Conservation (phyloP, 2,797 vertebrate species). For the Holocentrus rufus region DNA sequence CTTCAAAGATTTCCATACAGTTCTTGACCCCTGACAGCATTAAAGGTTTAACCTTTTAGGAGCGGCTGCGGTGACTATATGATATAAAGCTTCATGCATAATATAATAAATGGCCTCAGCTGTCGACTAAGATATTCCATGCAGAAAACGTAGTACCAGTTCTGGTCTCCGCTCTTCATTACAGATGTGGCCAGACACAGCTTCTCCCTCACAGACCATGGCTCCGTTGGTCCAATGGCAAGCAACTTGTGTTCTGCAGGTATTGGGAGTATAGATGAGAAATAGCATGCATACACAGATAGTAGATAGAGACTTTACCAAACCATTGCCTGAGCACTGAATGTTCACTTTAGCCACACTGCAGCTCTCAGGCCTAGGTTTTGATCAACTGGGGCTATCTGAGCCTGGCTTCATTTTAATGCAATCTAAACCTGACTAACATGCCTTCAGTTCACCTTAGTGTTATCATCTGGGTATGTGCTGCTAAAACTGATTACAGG, state of each 20-base stretch:
- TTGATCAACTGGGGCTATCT: conserved; percentile 2
- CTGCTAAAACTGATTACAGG: neutral
- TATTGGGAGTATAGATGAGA: conserved; percentile 15
- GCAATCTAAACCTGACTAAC: conserved; percentile 20
- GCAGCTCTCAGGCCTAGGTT: conserved; percentile 30
- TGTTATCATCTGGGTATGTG: neutral
- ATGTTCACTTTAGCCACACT: neutral
- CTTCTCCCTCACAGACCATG: conserved; percentile 97
- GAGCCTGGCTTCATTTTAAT: conserved; percentile 5
- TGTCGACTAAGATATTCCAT: neutral
- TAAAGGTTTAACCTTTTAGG: no score
- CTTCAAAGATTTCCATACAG: neutral
- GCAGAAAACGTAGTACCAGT: conserved; percentile 85
- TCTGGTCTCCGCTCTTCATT: conserved; percentile 98
- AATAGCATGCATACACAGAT: neutral
- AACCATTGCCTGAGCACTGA: neutral
- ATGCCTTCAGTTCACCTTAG: conserved; percentile 12
- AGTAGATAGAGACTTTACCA: neutral
- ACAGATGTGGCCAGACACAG: conserved; percentile 96
- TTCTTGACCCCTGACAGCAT: no score
- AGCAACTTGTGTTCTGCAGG: conserved; percentile 92
- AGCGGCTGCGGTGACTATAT: neutral
- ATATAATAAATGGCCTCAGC: neutral
- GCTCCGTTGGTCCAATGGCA: conserved; percentile 91
- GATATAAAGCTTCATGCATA: neutral